A percentile compares a stretch with the other conserved stretches of the same genome.
Evolutionary conservation across 2,797 vertebrate genomes (phyloP).

Genomic region (Fistularia commersonii): DNA sequence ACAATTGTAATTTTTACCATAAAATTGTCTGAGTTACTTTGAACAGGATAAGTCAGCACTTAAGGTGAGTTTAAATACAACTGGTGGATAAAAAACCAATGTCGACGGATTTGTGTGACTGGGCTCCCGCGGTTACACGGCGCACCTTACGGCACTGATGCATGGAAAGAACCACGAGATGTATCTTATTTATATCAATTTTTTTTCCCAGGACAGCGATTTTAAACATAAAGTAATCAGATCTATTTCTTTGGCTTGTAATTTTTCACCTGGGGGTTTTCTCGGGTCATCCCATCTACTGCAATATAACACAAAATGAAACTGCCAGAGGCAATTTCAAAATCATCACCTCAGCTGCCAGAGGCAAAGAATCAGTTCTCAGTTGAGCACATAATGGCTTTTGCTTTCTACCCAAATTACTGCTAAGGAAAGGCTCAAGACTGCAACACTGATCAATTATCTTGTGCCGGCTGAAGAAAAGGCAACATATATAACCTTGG

Average conservation of each 20-base stretch:
- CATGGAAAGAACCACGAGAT: no score
- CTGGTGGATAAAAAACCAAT: no score
- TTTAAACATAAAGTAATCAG: not conserved
- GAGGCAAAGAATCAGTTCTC: slow-evolving; percentile 20
- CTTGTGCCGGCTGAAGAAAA: slow-evolving; percentile 4
- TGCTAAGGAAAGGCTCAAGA: slow-evolving; percentile 18
- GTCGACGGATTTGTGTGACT: no score
- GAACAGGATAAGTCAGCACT: no score
- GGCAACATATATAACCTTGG: slow-evolving; percentile 6
- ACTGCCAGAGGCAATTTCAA: slow-evolving; percentile 27
- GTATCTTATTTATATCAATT: no score
- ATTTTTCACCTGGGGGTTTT: slow-evolving; percentile 5
- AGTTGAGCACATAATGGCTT: slow-evolving; percentile 30
- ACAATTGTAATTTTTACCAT: no score
- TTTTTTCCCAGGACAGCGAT: no score
- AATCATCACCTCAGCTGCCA: slow-evolving; percentile 30
- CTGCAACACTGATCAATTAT: slow-evolving; percentile 19
- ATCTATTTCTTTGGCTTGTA: not conserved
- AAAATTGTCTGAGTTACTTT: no score
- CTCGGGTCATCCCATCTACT: slow-evolving; percentile 2
- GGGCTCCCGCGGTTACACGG: no score
- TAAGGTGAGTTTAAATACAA: no score
- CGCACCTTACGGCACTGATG: no score
- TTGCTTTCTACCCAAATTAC: slow-evolving; percentile 32
- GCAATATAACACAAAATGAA: slow-evolving; percentile 31